Base-by-base conservation (phyloP, 1,140 invertebrate genomes). In the Dryas iulia region DNA sequence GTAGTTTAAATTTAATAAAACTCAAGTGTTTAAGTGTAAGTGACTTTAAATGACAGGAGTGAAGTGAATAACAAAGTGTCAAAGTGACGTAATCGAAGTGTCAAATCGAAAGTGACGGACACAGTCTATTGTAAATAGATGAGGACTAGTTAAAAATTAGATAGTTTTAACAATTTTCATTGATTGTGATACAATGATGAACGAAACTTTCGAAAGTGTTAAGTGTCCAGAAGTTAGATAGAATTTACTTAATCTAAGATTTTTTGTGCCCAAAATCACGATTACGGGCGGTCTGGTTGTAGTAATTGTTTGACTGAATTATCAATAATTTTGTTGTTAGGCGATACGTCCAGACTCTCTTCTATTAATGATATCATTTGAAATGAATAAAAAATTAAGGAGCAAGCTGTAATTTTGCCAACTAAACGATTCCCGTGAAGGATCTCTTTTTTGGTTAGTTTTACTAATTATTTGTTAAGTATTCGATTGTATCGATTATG, bases 391-490 rank as follows among this genome's bases (percentile, higher is more conserved):
- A 60, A 24, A 11, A 39, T 62, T 62, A 31, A 53, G 47, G 39
- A 30, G 33, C 26, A 21, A 47, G 1, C 3, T 39, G 33, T n/a
- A n/a, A 28, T 28, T 39, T 39, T 39, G 33, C 12, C 64, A 74
- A 69, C 66, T 47, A 24, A 73, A 77, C 76, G 86, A 89, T 90
- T 91, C 86, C 84, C 71, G 59, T 57, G 80, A 88, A 77, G 83
- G 87, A 89, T 91, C 86, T 87, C 86, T 88, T 86, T 88, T 86
- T 80, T 78, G 69, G 79, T 84, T 86, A 86, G 82, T 82, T 84
- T 83, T 84, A 72, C 72, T 73, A 63, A 68, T 18, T 47, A 18
- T 47, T 47, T 47, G 18, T 47, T 47, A 47, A 47, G 18, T 47
- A 35, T 79, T 69, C 71, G 72, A 72, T 72, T 73, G 53, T 72